Base-by-base conservation (phyloP, 2,888 invertebrate genomes). In the Chorisops tibialis region DNA sequence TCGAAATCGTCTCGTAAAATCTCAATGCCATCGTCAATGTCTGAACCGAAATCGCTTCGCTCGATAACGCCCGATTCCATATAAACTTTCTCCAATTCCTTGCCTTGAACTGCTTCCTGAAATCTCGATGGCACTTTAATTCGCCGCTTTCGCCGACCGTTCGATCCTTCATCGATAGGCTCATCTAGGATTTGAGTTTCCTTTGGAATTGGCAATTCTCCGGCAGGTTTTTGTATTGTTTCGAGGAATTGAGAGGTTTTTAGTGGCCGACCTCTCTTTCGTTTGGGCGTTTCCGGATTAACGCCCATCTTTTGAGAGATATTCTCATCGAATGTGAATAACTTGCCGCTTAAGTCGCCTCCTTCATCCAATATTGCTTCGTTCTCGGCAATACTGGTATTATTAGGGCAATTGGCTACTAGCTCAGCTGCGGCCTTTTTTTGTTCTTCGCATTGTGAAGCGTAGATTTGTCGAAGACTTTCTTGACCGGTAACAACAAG, bases 81-180 rank as follows among this genome's bases (percentile, higher is more conserved):
- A 68, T 88, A 86, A 67, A 89, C 86, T 67, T 85, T 81, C 69
- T 89, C 89, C 52, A 89, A 76, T 75, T 89, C 89, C 74, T 87
- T 87, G 4, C 89, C 89, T 82, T 88, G 84, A n/a, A 85, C 82
- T 50, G 81, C 81, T 70, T 83, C 85, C 67, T 78, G 79, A 67
- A 81, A 85, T 66, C 85, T 77, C 1, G 79, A 82, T 0, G 89
- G 89, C 16, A 85, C 82, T 78, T 86, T 88, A 68, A 85, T 82
- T 69, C 83, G 79, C 16, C 88, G 76, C 69, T 84, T 83, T 12
- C 82, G 80, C 18, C 82, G 81, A 47, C 83, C 83, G 22, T 21
- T 30, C 3, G 30, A 30, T 30, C 9, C 30, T 30, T 30, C 30
- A 30, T 11, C 41, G 16, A 14, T 41, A n/a, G 41, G 81, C 80